These are phyloP conservation scores for Drosophila melanogaster DNA, from an alignment of 1,140 invertebrate species.

Conservation along the genomic window Release_6_plus_ISO1_MT NT_033779.5:13121001-13121500, in stretches of 20 bases:
- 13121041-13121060: conserved; percentile 58
- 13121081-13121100: conserved; percentile 60
- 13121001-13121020: conserved; percentile 41
- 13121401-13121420: conserved; percentile 26
- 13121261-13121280: conserved; percentile 16
- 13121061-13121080: conserved; percentile 60
- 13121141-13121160: conserved; percentile 79
- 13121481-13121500: conserved; percentile 5
- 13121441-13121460: conserved; percentile 19
- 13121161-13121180: conserved; percentile 75
- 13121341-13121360: conserved; percentile 26
- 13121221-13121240: conserved; percentile 62
- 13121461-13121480: conserved; percentile 3
- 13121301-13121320: conserved; percentile 1
- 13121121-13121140: conserved; percentile 55
- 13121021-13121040: conserved; percentile 8
- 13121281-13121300: conserved; percentile 27
- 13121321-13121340: conserved; percentile 46
- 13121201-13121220: conserved; percentile 29
- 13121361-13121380: conserved; percentile 25
- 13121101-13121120: conserved; percentile 67
- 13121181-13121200: conserved; percentile 27
- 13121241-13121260: conserved; percentile 67
- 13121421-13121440: conserved; percentile 21
- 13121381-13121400: conserved; percentile 43